Evolutionary conservation across 1,140 invertebrate species (phyloP).

Genomic region (Maniola jurtina): DNA sequence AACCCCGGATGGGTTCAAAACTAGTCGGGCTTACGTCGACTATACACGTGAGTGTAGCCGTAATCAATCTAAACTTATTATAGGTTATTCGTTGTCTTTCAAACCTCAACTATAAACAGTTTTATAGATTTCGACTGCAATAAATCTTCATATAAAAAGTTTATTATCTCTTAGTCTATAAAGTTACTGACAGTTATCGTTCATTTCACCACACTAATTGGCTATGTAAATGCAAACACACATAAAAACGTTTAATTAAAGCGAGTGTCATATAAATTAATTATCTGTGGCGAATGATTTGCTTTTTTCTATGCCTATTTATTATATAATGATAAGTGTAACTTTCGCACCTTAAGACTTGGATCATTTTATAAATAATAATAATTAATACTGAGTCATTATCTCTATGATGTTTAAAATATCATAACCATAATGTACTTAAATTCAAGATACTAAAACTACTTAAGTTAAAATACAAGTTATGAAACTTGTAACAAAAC

Average conservation of each 20-base stretch:
- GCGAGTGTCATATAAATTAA: constrained; percentile 20
- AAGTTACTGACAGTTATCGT: constrained; percentile 15
- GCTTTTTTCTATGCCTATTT: neutral
- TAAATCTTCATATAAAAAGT: neutral
- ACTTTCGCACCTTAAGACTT: neutral
- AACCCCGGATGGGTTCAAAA: too few relatives aligned
- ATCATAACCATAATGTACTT: too few relatives aligned
- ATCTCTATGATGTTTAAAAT: too few relatives aligned
- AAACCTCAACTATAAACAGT: neutral
- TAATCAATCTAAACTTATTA: constrained; percentile 9
- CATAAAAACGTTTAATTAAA: constrained; percentile 19
- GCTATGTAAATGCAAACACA: constrained; percentile 14
- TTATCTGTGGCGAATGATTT: constrained; percentile 5
- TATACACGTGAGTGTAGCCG: too few relatives aligned
- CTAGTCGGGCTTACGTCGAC: too few relatives aligned
- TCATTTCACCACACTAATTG: constrained; percentile 25
- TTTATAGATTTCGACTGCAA: neutral
- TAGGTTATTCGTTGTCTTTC: too few relatives aligned
- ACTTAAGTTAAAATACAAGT: too few relatives aligned
- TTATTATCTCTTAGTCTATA: constrained; percentile 2
- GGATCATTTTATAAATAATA: too few relatives aligned
- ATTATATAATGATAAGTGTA: neutral
- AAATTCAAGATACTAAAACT: too few relatives aligned
- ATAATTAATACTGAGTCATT: too few relatives aligned
- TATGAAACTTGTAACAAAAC: too few relatives aligned